Base-by-base conservation (phyloP, 2,888 invertebrate species). In the Endomychus coccineus region DNA sequence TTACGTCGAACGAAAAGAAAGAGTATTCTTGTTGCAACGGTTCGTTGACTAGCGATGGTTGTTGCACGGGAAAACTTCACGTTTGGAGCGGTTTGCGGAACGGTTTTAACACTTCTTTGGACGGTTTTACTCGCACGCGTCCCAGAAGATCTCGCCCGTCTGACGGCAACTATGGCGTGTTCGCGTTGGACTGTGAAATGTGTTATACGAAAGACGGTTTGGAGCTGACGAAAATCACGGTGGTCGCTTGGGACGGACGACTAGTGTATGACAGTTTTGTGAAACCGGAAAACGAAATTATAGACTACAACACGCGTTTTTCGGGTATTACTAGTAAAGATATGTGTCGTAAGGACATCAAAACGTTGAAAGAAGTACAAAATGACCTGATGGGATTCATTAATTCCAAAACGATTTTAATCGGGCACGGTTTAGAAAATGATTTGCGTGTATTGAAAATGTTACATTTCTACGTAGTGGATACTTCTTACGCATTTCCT, bases 131-230 rank as follows among this genome's bases (percentile, higher is more conserved):
- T 4, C 34, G 25, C 2, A 53, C 52, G 0, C 39, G 30, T 22
- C 36, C 33, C 2, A 35, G 39, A 3, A 58, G 52, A 25, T 50
- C 46, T 3, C 43, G 41, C 9, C 68, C 71, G 4, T 66, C 68
- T 16, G 74, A 76, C 36, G 64, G 62, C 0, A 60, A 66, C 41
- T 64, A 62, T 38, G 68, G 69, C 0, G 77, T 87, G 2, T 92
- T 81, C 63, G 87, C 90, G 1, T 61, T 97, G 14, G 98, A 98
- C 67, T 94, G 96, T 62, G 97, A 98, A 69, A 97, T 96, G 96
- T 88, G 89, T 51, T 95, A 84, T 62, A 95, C 95, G 3, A 80
- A 80, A 1, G 71, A 73, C 12, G 96, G 96, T 1, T 68, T 87
- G 29, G 95, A 96, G 64, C 66, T 94, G 35, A 84, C 88, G 12